These are phyloP conservation scores for Epinotia bilunana DNA, from an alignment of 2,888 invertebrate genomes.

Conservation along the genomic window DNA sequence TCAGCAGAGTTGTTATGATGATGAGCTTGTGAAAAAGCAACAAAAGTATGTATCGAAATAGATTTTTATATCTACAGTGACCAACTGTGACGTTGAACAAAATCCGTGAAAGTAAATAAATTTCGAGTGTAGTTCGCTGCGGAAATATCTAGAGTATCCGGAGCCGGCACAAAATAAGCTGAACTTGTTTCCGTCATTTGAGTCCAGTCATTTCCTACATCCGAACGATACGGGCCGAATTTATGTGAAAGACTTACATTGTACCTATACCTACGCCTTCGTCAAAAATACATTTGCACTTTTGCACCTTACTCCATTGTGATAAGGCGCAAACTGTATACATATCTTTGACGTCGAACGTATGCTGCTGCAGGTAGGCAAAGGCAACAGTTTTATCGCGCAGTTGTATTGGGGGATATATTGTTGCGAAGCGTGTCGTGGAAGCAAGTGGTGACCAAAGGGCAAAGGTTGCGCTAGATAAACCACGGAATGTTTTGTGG, in stretches of 20 bases:
- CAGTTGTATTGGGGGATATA: too few relatives aligned
- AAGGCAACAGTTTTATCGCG: too few relatives aligned
- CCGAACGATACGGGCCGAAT: constrained; percentile 59
- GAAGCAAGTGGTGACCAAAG: too few relatives aligned
- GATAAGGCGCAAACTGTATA: background rate
- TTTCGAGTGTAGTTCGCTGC: constrained; percentile 55
- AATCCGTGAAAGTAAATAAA: constrained; percentile 51
- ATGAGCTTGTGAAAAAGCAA: too few relatives aligned
- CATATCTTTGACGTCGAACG: background rate
- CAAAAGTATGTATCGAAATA: constrained; percentile 45
- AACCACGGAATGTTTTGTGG: too few relatives aligned
- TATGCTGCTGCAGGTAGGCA: background rate
- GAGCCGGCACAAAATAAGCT: constrained; percentile 64
- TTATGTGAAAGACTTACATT: constrained; percentile 52
- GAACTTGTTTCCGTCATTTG: constrained; percentile 68
- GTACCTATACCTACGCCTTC: constrained; percentile 2
- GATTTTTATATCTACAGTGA: background rate
- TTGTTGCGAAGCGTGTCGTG: too few relatives aligned
- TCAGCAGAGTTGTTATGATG: too few relatives aligned
- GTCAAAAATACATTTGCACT: background rate
- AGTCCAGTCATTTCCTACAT: constrained; percentile 67
- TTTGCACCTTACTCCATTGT: background rate
- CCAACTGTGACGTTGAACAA: background rate
- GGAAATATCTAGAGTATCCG: constrained; percentile 62
- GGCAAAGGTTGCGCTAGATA: too few relatives aligned